Evolutionary conservation across 2,797 vertebrate genomes (phyloP), one percentile per base, ranked within the genome.

Genomic region (Mus minutoides): DNA sequence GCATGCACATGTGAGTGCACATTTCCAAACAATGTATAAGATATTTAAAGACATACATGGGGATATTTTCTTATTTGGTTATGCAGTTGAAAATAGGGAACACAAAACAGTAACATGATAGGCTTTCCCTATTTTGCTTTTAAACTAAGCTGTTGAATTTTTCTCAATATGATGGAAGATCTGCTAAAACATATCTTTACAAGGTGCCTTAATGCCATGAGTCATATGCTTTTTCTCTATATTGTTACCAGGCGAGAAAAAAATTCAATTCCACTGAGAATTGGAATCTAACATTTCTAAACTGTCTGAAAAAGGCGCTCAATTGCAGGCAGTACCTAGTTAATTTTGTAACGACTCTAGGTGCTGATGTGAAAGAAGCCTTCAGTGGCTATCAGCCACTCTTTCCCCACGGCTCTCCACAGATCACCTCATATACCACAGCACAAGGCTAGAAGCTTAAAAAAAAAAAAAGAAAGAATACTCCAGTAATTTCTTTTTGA

Each of bases 401-500:
- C 76, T 88, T 92, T 64, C 98, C 97, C 96, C 58, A 0, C 24
- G 98, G 87, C 95, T 97, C 40, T 3, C 98, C 97, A 92, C 97
- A 98, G 98, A 98, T 98, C 98, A 98, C 96, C 97, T 98, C 85
- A 79, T 87, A 91, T 58, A 94, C 96, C 91, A 76, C 92, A 92
- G 97, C 90, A 84, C 80, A 82, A 94, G 73, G 97, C 97, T 97
- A 94, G 97, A 96, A 98, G 98, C 94, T 96, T 54, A 96, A 97
- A 97, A 97, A 98, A 58, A 96, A 97, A 97, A 97, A 98, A 97
- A 46, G 46, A 46, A 8, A 90, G 96, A 98, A 98, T 78, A 96
- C 90, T 43, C 75, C 58, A 54, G 97, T 97, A 98, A 98, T 99
- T 98, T 98, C 98, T 97, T 98, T 98, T 95, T 11, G 88, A 98